Percentiles rank a stretch among this genome's conserved stretches.
phyloP scores from a whole-genome alignment of 2,888 invertebrate genomes.

The Pterostichus madidus region DNA sequence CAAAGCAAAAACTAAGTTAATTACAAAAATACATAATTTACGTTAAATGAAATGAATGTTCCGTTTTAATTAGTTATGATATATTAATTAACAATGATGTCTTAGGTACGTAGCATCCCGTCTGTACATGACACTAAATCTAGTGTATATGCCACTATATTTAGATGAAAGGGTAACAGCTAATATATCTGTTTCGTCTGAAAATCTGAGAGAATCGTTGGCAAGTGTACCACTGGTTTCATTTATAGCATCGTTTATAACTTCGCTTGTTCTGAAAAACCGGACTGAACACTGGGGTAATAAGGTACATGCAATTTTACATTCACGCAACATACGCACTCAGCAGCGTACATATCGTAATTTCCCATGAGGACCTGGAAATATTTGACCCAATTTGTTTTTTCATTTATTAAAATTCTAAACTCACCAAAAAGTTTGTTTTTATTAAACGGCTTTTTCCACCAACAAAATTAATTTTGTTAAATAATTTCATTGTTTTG shows the following conservation, averaged over 20 bases:
- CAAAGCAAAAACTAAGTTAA: too few species aligned
- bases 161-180: conserved; percentile 83
- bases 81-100: neutral
- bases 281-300: conserved; percentile 83
- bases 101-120: conserved; percentile 91
- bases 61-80: neutral
- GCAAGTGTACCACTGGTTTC: conserved; percentile 89
- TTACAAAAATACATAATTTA: too few species aligned
- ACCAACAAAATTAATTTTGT: too few species aligned
- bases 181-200: conserved; percentile 68
- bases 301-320: conserved; percentile 79
- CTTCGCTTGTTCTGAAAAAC: conserved; percentile 86
- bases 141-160: conserved; percentile 94
- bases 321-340: conserved; percentile 38
- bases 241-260: conserved; percentile 88
- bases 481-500: too few species aligned
- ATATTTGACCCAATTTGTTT: too few species aligned
- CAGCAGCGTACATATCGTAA: conserved; percentile 8
- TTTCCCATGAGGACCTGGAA: conserved; percentile 9
- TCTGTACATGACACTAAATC: conserved; percentile 90
- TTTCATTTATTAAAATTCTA: neutral
- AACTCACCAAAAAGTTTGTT: neutral
- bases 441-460: too few species aligned
- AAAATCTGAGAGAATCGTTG: conserved; percentile 80
- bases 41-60: neutral